A percentile compares a stretch with the other conserved stretches of the same genome.
These are phyloP conservation scores for Chamaetylas fuelleborni DNA, from an alignment of 2,113 vertebrate genomes.

Conservation along the genomic window DNA sequence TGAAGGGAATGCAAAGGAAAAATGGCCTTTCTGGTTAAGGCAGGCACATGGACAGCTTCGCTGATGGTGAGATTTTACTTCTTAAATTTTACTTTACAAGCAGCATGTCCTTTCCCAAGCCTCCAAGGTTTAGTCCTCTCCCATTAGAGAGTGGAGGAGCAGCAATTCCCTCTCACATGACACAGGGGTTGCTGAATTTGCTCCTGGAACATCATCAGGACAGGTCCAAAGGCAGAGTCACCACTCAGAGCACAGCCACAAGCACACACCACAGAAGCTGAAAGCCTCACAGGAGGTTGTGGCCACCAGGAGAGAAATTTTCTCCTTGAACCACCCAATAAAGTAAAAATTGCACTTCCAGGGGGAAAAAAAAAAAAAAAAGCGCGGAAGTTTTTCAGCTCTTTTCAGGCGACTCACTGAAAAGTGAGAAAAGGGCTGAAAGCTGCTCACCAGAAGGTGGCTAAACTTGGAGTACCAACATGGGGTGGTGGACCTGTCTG, in stretches of 20 bases:
- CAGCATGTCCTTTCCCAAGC: not conserved
- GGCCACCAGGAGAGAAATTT: not conserved
- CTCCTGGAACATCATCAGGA: not conserved
- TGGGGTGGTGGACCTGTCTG: not conserved
- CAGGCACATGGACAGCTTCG: not conserved
- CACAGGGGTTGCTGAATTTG: not conserved
- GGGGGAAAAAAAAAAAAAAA: not conserved
- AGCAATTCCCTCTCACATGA: not conserved
- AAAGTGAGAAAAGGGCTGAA: not conserved
- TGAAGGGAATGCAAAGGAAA: not conserved
- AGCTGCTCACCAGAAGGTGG: not conserved
- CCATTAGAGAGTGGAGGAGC: fast-evolving
- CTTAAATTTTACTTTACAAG: not conserved
- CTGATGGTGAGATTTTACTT: not conserved
- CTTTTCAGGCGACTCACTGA: not conserved
- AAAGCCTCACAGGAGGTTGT: not conserved
- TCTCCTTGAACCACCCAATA: not conserved
- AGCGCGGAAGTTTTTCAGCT: not conserved
- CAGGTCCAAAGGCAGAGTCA: not conserved
- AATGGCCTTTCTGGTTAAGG: not conserved
- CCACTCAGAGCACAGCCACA: not conserved
- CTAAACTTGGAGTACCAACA: not conserved
- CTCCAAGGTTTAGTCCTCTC: not conserved
- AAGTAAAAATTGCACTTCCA: not conserved
- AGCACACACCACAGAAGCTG: fast-evolving